Percentiles rank a stretch among this genome's conserved stretches.
phyloP scores from a whole-genome alignment of 37 sponge, comb jelly and placozoan species.

The Oscarella lobularis region DNA sequence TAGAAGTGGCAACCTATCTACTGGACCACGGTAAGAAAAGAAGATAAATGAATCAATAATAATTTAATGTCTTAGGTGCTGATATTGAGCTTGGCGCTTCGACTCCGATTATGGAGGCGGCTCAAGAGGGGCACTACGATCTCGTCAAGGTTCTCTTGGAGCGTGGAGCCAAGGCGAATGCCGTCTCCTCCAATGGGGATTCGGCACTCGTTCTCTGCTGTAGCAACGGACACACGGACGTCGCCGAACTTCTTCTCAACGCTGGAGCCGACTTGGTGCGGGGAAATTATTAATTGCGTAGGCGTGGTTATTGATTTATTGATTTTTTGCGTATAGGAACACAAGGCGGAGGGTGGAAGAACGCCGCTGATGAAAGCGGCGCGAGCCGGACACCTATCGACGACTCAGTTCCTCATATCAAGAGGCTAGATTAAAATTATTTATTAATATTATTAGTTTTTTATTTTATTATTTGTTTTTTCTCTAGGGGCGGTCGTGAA shows the following conservation, averaged over 20 bases:
- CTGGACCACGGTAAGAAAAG: conserved; percentile 34
- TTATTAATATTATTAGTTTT: too few relatives aligned
- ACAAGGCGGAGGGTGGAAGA: conserved; percentile 61
- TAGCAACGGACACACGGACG: conserved; percentile 62
- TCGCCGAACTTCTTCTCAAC: conserved; percentile 39
- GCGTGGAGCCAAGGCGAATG: conserved; percentile 44
- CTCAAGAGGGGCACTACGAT: conserved; percentile 68
- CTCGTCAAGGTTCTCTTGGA: conserved; percentile 63
- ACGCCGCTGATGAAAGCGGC: conserved; percentile 83
- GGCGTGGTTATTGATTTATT: too few relatives aligned
- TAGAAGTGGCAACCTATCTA: conserved; percentile 47
- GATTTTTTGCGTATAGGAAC: conserved; percentile 29
- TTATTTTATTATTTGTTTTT: too few relatives aligned
- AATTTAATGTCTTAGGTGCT: conserved; percentile 19
- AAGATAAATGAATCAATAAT: not conserved
- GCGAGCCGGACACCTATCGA: conserved; percentile 58
- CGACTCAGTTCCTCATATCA: conserved; percentile 48
- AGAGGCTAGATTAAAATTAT: conserved; percentile 13
- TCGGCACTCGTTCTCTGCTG: conserved; percentile 58
- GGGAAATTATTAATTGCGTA: too few relatives aligned
- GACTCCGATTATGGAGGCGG: conserved; percentile 72
- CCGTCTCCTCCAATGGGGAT: conserved; percentile 48
- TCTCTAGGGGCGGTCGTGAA: conserved; percentile 47
- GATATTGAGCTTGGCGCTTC: conserved; percentile 65
- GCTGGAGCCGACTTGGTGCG: conserved; percentile 51